phyloP scores from a whole-genome alignment of 2,113 vertebrate species.

The Sinocyclocheilus anophthalmus region DNA sequence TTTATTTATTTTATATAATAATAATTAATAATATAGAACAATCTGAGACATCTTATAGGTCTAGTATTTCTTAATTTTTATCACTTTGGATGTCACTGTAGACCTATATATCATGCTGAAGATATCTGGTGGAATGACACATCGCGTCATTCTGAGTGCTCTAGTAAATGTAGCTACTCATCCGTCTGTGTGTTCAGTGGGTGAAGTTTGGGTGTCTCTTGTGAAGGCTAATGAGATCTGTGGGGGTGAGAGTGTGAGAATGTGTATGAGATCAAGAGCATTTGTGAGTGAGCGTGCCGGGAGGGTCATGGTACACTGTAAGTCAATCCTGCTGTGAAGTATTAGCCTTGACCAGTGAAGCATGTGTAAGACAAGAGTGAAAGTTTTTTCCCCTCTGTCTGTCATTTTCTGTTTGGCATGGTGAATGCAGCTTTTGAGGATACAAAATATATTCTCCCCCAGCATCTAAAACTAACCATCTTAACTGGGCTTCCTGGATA shows the following conservation, averaged over 20 bases:
- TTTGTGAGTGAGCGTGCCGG: conserved; percentile 30
- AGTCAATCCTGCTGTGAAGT: conserved; percentile 56
- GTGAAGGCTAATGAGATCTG: conserved; percentile 40
- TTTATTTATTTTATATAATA: too few relatives aligned
- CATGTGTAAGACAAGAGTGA: conserved; percentile 35
- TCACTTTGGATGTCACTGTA: not conserved
- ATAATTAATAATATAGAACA: not conserved
- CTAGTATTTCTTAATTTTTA: not conserved
- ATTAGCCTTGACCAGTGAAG: conserved; percentile 52
- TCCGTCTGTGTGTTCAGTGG: conserved; percentile 28
- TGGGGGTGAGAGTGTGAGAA: conserved; percentile 30
- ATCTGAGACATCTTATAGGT: not conserved
- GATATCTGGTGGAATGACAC: not conserved
- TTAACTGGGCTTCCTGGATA: conserved; percentile 2
- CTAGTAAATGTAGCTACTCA: not conserved
- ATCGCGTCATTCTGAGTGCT: not conserved
- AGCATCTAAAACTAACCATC: not conserved
- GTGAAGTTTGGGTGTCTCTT: conserved; percentile 45
- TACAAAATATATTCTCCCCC: too few relatives aligned
- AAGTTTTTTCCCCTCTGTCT: not conserved
- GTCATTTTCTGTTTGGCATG: conserved; percentile 23
- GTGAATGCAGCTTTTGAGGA: not conserved
- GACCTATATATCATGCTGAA: not conserved
- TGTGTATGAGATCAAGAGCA: conserved; percentile 29
- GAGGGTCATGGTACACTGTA: conserved; percentile 37